Conservation (phyloP, 2,888 invertebrate genomes). For the Brachynemurus nebulosus region DNA sequence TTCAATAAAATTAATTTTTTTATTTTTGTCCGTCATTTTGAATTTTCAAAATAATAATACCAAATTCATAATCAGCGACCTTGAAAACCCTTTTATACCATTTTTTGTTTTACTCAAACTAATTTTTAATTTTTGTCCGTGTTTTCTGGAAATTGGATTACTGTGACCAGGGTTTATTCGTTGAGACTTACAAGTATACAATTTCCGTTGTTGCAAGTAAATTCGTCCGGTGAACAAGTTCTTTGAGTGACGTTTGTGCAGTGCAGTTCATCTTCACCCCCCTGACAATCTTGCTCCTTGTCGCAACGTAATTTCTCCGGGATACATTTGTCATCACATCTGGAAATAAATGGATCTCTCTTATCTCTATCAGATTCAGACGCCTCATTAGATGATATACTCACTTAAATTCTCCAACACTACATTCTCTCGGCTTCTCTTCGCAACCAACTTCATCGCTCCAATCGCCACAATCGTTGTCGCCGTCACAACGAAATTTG, state of each 20-base stretch:
- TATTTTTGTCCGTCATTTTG: no score
- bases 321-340: conserved; percentile 69
- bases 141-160: no score
- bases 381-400: conserved; percentile 17
- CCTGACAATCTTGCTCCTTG: conserved; percentile 63
- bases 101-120: no score
- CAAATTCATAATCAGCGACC: no score
- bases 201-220: conserved; percentile 54
- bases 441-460: conserved; percentile 73
- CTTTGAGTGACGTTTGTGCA: conserved; percentile 40
- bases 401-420: conserved; percentile 57
- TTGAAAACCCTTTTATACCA: no score
- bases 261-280: conserved; percentile 62
- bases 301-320: conserved; percentile 67
- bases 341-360: conserved; percentile 26
- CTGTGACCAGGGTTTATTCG: no score
- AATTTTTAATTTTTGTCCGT: no score
- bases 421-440: conserved; percentile 46
- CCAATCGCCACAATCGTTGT: conserved; percentile 79
- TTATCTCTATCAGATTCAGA: background rate
- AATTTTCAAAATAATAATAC: no score
- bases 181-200: conserved; percentile 62
- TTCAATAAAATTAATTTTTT: no score
- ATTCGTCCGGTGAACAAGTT: conserved; percentile 61
- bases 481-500: conserved; percentile 69